Conservation (phyloP, 2,888 invertebrate species). For the Phalangium opilio region DNA sequence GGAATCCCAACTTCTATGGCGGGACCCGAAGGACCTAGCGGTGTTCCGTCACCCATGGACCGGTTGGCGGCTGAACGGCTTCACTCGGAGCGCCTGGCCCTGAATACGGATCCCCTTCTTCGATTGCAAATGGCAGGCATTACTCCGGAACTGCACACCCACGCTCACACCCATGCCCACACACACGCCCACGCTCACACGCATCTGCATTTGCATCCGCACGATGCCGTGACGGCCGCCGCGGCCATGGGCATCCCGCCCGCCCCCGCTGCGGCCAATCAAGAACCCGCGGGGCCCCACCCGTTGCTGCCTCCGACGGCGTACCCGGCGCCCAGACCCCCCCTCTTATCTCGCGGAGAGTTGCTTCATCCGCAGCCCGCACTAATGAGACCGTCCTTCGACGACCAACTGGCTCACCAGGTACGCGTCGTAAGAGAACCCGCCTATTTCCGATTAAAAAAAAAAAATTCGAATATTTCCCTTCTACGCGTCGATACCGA, state of each 20-base stretch:
- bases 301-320: conserved; percentile 15
- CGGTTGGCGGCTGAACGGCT: conserved; percentile 26
- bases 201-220: conserved; percentile 20
- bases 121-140: conserved; percentile 85
- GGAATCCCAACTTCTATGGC: conserved; percentile 25
- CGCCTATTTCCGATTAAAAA: too few species aligned
- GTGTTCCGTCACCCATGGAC: conserved; percentile 4
- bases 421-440: conserved; percentile 1
- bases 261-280: conserved; percentile 15
- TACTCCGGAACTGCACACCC: conserved; percentile 31
- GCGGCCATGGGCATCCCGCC: conserved; percentile 15
- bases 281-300: conserved; percentile 13
- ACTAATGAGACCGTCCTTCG: conserved; percentile 18
- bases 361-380: conserved; percentile 13
- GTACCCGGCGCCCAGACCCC: conserved; percentile 10
- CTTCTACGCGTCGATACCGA: too few species aligned
- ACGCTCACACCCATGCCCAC: conserved; percentile 21
- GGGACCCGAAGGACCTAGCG: conserved; percentile 18
- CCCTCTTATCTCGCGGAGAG: conserved; percentile 12
- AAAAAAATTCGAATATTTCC: too few species aligned
- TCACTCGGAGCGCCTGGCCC: conserved; percentile 55
- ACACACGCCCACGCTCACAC: conserved; percentile 19
- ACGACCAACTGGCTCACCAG: conserved; percentile 20
- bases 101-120: conserved; percentile 74
- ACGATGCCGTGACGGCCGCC: conserved; percentile 18